Percentiles rank a stretch among this genome's conserved stretches.
Conservation (phyloP, 2,888 invertebrate genomes). For the Merodon equestris region DNA sequence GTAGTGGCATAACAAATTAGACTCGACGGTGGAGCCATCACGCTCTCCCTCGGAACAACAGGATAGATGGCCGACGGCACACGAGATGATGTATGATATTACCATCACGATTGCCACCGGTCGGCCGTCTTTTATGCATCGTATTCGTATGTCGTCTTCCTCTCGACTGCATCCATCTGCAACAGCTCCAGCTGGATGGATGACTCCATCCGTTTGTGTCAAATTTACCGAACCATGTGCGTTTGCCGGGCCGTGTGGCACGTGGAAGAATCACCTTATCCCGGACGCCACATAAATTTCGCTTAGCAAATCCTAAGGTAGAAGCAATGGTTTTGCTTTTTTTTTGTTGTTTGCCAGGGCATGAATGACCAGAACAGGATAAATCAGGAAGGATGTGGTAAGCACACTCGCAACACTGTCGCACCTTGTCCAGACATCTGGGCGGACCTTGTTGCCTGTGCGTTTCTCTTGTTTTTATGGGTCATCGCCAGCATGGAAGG, state of each 20-base stretch:
- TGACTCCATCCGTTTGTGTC: constrained; percentile 19
- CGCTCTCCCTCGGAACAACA: background rate
- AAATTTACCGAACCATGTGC: constrained; percentile 36
- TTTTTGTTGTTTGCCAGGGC: too few relatives aligned
- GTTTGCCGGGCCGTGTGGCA: constrained; percentile 34
- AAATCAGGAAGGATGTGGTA: constrained; percentile 38
- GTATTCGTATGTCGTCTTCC: constrained; percentile 24
- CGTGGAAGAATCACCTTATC: constrained; percentile 50
- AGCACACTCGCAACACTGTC: constrained; percentile 5
- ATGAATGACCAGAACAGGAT: constrained; percentile 16
- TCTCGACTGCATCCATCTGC: constrained; percentile 28
- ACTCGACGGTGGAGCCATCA: constrained; percentile 29
- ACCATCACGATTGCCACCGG: background rate
- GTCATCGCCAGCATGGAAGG: constrained; percentile 17
- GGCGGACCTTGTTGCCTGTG: constrained; percentile 12
- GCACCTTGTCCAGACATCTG: constrained; percentile 41
- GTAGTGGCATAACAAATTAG: constrained; percentile 63
- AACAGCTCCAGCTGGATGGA: constrained; percentile 12
- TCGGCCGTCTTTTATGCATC: constrained; percentile 10
- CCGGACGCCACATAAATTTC: constrained; percentile 45
- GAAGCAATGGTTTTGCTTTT: constrained; percentile 10
- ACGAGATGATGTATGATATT: constrained; percentile 51
- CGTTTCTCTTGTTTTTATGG: constrained; percentile 24
- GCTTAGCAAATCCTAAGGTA: constrained; percentile 8
- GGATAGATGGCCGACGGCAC: constrained; percentile 5